Evolutionary conservation across 2,113 vertebrate genomes (phyloP).

Genomic region (Nesogale talazaci): DNA sequence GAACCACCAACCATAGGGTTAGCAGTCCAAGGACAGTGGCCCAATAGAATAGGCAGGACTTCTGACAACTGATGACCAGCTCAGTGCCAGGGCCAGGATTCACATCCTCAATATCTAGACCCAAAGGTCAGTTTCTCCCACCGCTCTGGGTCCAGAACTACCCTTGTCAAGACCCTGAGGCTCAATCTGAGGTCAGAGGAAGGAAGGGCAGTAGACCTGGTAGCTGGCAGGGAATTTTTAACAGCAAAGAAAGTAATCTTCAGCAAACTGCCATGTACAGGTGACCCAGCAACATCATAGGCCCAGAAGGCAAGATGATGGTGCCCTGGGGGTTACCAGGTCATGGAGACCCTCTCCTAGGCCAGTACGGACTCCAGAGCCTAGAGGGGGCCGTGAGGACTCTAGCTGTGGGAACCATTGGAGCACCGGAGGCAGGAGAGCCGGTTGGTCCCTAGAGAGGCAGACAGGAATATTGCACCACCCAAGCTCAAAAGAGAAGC

Average conservation of each 20-base stretch:
- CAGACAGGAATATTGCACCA: background rate
- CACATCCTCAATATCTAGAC: background rate
- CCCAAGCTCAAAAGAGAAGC: background rate
- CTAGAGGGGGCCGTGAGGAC: background rate
- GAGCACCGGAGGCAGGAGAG: background rate
- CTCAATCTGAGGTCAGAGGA: slow-evolving; percentile 1
- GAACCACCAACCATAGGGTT: background rate
- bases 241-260: background rate
- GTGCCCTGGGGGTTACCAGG: background rate
- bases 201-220: background rate
- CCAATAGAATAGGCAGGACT: too few relatives aligned
- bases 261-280: background rate
- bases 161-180: background rate
- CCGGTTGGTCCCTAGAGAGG: background rate
- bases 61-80: too few relatives aligned
- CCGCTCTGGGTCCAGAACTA: background rate
- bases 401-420: background rate
- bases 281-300: background rate
- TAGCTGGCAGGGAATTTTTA: slow-evolving; percentile 6
- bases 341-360: background rate
- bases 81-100: background rate
- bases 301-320: background rate
- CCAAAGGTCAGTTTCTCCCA: background rate
- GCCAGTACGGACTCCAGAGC: background rate
- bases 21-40: background rate